A percentile compares a stretch with the other conserved stretches of the same genome.
phyloP scores from a whole-genome alignment of 2,888 invertebrate genomes.

The Latheticus oryzae region DNA sequence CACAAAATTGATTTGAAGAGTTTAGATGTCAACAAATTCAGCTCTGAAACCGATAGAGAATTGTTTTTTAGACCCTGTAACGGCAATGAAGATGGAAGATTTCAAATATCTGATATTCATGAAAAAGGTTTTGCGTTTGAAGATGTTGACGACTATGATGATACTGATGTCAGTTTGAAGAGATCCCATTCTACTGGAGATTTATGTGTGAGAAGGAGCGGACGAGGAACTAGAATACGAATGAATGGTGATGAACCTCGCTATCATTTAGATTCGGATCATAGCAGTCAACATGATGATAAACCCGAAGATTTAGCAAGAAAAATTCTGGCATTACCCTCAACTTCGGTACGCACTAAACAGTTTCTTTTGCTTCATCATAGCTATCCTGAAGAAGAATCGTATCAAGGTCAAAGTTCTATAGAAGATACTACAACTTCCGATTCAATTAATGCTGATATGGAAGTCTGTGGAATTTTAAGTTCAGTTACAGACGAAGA shows the following conservation, averaged over 20 bases:
- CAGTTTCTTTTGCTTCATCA: slow-evolving; percentile 61
- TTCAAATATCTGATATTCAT: slow-evolving; percentile 69
- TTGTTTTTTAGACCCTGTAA: slow-evolving; percentile 63
- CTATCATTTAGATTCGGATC: slow-evolving; percentile 68
- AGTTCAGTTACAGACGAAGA: slow-evolving; percentile 61
- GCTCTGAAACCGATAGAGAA: slow-evolving; percentile 59
- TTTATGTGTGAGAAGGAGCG: slow-evolving; percentile 62
- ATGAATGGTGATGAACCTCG: slow-evolving; percentile 63
- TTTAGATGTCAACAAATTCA: slow-evolving; percentile 57
- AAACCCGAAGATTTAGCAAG: slow-evolving; percentile 67
- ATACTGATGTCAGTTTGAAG: slow-evolving; percentile 62
- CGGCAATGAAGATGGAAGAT: slow-evolving; percentile 67
- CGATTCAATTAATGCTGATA: slow-evolving; percentile 67
- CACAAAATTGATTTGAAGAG: slow-evolving; percentile 65
- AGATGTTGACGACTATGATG: slow-evolving; percentile 63
- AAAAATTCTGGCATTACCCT: slow-evolving; percentile 63
- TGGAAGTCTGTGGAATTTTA: slow-evolving; percentile 67
- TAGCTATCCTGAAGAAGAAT: slow-evolving; percentile 60
- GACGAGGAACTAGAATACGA: slow-evolving; percentile 58
- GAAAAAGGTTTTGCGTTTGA: slow-evolving; percentile 65
- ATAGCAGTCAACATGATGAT: slow-evolving; percentile 68
- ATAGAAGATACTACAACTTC: slow-evolving; percentile 67
- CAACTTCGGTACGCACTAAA: slow-evolving; percentile 60
- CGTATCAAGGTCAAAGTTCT: slow-evolving; percentile 65
- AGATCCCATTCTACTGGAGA: slow-evolving; percentile 68